These are phyloP conservation scores for Pasiphila rectangulata DNA, from an alignment of 2,888 invertebrate genomes.

Conservation along the genomic window DNA sequence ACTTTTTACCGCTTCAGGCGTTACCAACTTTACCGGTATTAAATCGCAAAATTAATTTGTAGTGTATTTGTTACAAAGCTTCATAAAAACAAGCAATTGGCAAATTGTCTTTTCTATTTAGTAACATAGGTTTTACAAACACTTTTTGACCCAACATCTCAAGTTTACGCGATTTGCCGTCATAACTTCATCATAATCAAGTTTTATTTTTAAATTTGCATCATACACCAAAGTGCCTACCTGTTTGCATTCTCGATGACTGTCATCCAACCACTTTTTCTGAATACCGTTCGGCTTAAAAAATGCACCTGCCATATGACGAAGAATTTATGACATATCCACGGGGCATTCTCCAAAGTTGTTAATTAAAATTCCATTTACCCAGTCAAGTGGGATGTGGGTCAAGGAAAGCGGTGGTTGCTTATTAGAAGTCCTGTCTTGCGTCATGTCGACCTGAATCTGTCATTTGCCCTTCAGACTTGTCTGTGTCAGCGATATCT, in stretches of 20 bases:
- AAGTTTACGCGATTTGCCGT: background rate
- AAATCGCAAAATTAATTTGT: too few species aligned
- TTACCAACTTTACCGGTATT: too few species aligned
- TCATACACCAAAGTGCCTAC: background rate
- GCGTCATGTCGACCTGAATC: conserved; percentile 13
- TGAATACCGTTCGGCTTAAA: conserved; percentile 11
- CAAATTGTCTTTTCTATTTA: too few species aligned
- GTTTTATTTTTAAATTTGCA: background rate
- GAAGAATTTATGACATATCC: conserved; percentile 14
- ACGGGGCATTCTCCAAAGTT: conserved; percentile 3
- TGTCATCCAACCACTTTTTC: conserved; percentile 4
- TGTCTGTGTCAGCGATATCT: background rate
- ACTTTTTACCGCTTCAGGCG: conserved; percentile 4
- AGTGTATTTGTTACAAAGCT: too few species aligned
- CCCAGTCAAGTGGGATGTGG: conserved; percentile 23
- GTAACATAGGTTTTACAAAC: too few species aligned
- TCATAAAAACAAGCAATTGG: too few species aligned
- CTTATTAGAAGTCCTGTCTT: conserved; percentile 22
- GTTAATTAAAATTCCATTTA: conserved; percentile 27
- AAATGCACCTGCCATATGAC: conserved; percentile 13
- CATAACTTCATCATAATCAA: background rate
- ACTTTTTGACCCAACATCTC: too few species aligned
- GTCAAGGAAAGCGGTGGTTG: conserved; percentile 30
- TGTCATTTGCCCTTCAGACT: conserved; percentile 10
- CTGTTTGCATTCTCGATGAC: background rate